Conservation (phyloP, 2,888 invertebrate species). For the Blastobasis adustella region DNA sequence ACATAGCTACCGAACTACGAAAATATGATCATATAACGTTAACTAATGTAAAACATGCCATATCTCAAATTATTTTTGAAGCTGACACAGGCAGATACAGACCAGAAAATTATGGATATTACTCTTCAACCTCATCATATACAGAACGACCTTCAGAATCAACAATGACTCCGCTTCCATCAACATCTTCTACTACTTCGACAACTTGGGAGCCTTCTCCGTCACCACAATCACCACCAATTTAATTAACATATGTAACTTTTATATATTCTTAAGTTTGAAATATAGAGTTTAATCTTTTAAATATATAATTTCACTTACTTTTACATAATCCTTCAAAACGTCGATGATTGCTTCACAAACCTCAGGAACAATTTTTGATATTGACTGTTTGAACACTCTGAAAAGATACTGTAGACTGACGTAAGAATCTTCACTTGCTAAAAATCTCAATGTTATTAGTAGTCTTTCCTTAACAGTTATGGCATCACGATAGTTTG, state of each 20-base stretch:
- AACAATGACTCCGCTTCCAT: slow-evolving; percentile 2
- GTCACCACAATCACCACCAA: slow-evolving; percentile 13
- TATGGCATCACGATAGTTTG: slow-evolving; percentile 18
- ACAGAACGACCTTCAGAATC: background rate
- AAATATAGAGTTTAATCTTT: no score
- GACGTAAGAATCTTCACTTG: slow-evolving; percentile 18
- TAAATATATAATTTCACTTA: slow-evolving; percentile 4
- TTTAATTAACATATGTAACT: slow-evolving; percentile 9
- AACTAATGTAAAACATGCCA: slow-evolving; percentile 18
- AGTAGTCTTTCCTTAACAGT: slow-evolving; percentile 18
- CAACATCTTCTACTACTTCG: slow-evolving; percentile 11
- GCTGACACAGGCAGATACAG: slow-evolving; percentile 17
- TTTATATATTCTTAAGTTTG: no score
- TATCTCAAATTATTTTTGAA: slow-evolving; percentile 19
- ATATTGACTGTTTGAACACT: slow-evolving; percentile 18
- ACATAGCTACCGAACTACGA: slow-evolving; percentile 17
- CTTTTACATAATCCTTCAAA: slow-evolving; percentile 17
- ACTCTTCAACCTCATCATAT: slow-evolving; percentile 11
- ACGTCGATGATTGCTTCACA: slow-evolving; percentile 18
- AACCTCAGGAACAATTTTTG: slow-evolving; percentile 17
- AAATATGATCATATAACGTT: slow-evolving; percentile 20
- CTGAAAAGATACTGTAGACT: slow-evolving; percentile 16
- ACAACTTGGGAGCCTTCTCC: slow-evolving; percentile 10
- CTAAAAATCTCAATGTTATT: slow-evolving; percentile 18
- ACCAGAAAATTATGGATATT: slow-evolving; percentile 17